phyloP scores from a whole-genome alignment of 1,140 invertebrate genomes.

The Campodea augens region DNA sequence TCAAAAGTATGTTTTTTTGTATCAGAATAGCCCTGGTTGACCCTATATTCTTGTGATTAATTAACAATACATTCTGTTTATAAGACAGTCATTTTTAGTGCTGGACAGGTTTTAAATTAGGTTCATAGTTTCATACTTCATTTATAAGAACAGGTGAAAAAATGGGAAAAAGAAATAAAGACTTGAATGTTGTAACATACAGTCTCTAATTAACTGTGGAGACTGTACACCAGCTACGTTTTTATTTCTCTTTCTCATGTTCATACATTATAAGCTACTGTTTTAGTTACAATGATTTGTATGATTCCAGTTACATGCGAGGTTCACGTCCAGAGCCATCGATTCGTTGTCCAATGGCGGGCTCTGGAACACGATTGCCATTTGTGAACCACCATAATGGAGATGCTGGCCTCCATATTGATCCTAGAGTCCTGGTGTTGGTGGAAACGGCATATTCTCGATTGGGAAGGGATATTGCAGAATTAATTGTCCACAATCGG shows the following conservation, averaged over 20 bases:
- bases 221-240: not conserved
- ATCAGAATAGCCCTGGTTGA: too few species aligned
- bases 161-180: not conserved
- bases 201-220: not conserved
- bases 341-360: slow-evolving; percentile 52
- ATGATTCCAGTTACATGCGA: slow-evolving; percentile 18
- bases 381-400: slow-evolving; percentile 57
- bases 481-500: slow-evolving; percentile 75
- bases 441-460: slow-evolving; percentile 87
- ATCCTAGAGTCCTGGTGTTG: slow-evolving; percentile 81
- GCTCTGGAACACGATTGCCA: slow-evolving; percentile 33
- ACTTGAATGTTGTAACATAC: not conserved
- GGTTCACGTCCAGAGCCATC: slow-evolving; percentile 54
- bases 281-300: not conserved
- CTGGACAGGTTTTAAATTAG: too few species aligned
- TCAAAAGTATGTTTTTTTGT: too few species aligned
- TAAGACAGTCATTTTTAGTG: too few species aligned
- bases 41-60: too few species aligned
- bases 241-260: not conserved
- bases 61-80: too few species aligned
- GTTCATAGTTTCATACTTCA: not conserved
- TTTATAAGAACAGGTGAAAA: not conserved
- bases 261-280: not conserved
- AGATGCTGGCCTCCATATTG: slow-evolving; percentile 59
- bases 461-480: slow-evolving; percentile 77